Evolutionary conservation across 2,797 vertebrate species (phyloP).

Genomic region (Trachops cirrhosus): DNA sequence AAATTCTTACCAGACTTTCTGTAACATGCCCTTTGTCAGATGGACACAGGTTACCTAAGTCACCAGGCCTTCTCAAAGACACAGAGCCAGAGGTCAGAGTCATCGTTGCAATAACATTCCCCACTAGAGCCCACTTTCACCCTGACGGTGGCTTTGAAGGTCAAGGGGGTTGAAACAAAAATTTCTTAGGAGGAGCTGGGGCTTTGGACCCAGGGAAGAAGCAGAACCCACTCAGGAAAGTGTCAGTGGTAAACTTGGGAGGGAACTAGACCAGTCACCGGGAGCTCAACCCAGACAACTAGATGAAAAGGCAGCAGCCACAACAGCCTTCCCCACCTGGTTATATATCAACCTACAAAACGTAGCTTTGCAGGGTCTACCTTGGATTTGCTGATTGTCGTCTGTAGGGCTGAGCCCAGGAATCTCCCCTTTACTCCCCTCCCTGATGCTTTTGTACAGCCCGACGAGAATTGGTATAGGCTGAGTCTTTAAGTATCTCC

Average conservation of each 20-base stretch:
- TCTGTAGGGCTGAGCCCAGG: background rate
- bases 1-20: constrained; percentile 21
- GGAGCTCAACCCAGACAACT: background rate
- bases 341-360: accelerated
- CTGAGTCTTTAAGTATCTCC: background rate
- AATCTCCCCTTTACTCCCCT: background rate
- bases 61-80: background rate
- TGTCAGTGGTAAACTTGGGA: accelerated
- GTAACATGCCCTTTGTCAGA: background rate
- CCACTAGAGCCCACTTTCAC: background rate
- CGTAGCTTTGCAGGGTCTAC: background rate
- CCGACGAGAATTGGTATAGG: background rate
- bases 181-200: background rate
- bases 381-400: background rate
- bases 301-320: background rate
- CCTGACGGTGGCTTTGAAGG: background rate
- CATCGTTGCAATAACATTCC: background rate
- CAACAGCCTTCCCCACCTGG: background rate
- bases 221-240: background rate
- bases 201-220: background rate
- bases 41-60: background rate
- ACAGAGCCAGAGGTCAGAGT: background rate
- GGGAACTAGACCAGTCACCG: no score
- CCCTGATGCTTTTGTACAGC: background rate
- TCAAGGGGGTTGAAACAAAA: background rate